These are phyloP conservation scores for Chydorus sphaericus DNA, from an alignment of 2,888 invertebrate genomes.

Conservation along the genomic window DNA sequence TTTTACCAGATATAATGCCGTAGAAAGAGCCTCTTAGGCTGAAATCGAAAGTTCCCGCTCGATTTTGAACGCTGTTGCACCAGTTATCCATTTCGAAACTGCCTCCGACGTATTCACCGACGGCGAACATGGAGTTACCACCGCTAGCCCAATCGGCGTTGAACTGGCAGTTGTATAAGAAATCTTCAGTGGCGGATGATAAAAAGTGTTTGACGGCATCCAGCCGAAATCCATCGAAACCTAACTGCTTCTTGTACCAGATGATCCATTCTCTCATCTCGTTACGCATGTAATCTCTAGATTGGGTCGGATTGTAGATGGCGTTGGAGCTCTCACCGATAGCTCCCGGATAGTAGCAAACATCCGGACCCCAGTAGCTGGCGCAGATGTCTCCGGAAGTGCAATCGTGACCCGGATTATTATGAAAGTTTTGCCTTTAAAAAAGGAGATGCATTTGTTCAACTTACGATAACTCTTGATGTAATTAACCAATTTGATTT, in stretches of 20 bases:
- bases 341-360: slow-evolving; percentile 8
- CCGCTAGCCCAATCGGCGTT: slow-evolving; percentile 11
- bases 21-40: slow-evolving; percentile 3
- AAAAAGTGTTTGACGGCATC: slow-evolving; percentile 11
- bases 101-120: slow-evolving; percentile 10
- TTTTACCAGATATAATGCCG: slow-evolving; percentile 4
- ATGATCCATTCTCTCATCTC: slow-evolving; percentile 6
- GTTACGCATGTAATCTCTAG: slow-evolving; percentile 4
- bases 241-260: slow-evolving; percentile 10
- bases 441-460: too few species aligned
- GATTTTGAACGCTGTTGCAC: slow-evolving; percentile 8
- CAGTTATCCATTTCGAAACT: slow-evolving; percentile 6
- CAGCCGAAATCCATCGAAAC: slow-evolving; percentile 6
- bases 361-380: slow-evolving; percentile 8
- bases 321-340: slow-evolving; percentile 9
- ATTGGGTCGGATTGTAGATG: not conserved
- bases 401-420: slow-evolving; percentile 10
- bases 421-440: slow-evolving; percentile 10
- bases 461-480: too few species aligned
- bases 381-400: slow-evolving; percentile 2
- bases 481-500: too few species aligned
- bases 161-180: slow-evolving; percentile 3
- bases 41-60: slow-evolving; percentile 11
- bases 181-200: slow-evolving; percentile 3
- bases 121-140: slow-evolving; percentile 5